Evolutionary conservation across 1,140 invertebrate species (phyloP), one percentile per base, ranked within the genome.

Genomic region (Dreissena polymorpha): DNA sequence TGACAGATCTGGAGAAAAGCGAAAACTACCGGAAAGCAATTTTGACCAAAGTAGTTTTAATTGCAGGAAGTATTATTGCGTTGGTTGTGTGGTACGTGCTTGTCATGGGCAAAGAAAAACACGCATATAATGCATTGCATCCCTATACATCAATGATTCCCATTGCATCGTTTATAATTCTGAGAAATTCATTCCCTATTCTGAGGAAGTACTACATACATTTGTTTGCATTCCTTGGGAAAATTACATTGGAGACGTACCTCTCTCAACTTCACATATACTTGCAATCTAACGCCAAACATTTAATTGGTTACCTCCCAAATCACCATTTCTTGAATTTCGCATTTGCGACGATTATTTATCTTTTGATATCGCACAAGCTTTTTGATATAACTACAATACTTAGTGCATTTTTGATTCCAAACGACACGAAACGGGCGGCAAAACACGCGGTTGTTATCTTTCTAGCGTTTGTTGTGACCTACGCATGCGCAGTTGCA

Each of bases 231-330:
- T 87, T 75, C 71, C 68, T 90, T 14, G 90, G 89, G 21, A 91
- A 88, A 77, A 90, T 91, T 13, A 91, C 90, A 1, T 69, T 91
- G 27, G 90, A 91, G 72, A 91, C 90, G 3, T 91, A 91, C 78
- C 83, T 91, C 25, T 88, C 87, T 5, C 90, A 91, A 82, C 85
- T 91, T 0, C 90, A 91, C 71, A 74, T 90, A 13, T 91, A 90
- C 50, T 82, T 91, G 50, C 86, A 89, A 78, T 88, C 88, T 18
- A 89, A 91, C 74, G 90, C 90, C 18, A 88, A 89, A 39, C 70
- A 87, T 67, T 75, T 90, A 5, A 78, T 90, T 10, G 79, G 78
- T 5, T 91, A 88, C 74, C 51, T 91, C 14, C 80, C 83, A 39
- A 76, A 76, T 7, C 88, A 88, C 74, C 88, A 83, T 18, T 72